Conservation (phyloP, 1,140 invertebrate genomes). For the Asbolus verrucosus region DNA sequence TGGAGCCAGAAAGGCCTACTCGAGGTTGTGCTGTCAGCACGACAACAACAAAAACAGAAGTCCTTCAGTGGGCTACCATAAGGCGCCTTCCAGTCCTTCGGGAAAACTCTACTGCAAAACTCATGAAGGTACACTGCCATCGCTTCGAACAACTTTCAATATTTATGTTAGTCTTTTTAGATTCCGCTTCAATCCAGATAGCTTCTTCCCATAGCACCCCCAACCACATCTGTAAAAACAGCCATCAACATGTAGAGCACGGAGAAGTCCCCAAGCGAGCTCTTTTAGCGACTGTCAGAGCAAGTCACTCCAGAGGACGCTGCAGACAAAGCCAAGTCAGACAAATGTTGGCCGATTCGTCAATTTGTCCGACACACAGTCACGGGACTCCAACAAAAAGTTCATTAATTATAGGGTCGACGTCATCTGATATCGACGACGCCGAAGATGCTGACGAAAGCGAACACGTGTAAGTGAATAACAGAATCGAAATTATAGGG, state of each 20-base stretch:
- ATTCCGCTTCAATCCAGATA: conserved; percentile 59
- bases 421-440: conserved; percentile 60
- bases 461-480: conserved; percentile 61
- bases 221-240: conserved; percentile 58
- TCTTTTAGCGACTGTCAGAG: conserved; percentile 61
- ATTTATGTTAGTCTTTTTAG: too few species aligned
- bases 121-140: conserved; percentile 61
- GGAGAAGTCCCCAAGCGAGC: conserved; percentile 62
- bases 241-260: conserved; percentile 58
- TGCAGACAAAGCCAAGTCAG: conserved; percentile 60
- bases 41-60: conserved; percentile 50
- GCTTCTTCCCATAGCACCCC: conserved; percentile 57
- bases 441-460: conserved; percentile 64
- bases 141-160: too few species aligned
- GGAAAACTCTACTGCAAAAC: conserved; percentile 56
- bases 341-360: conserved; percentile 60
- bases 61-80: conserved; percentile 60
- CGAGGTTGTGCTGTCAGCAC: conserved; percentile 72
- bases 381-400: conserved; percentile 56
- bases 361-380: conserved; percentile 57
- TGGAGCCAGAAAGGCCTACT: conserved; percentile 78
- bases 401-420: conserved; percentile 52
- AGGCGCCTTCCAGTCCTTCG: conserved; percentile 62
- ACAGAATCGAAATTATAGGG: too few species aligned
- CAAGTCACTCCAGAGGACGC: conserved; percentile 59